phyloP scores from a whole-genome alignment of 2,888 invertebrate species.

The Pharmacophagus antenor region DNA sequence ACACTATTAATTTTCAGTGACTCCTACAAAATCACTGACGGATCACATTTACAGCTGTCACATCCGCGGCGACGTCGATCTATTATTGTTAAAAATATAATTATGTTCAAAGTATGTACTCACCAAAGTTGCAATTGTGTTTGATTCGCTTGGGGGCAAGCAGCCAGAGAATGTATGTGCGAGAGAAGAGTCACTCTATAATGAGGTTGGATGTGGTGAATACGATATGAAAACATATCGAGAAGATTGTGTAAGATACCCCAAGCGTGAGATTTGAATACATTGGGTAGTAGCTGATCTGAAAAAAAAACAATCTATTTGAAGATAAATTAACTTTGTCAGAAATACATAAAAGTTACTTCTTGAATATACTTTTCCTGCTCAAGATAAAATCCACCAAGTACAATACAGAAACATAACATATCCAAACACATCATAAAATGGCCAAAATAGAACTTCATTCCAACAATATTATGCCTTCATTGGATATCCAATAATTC shows the following conservation, averaged over 20 bases:
- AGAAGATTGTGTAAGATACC: conserved; percentile 96
- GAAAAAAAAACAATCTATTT: conserved; percentile 35
- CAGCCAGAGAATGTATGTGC: conserved; percentile 94
- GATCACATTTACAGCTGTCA: too few species aligned
- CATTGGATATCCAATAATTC: too few species aligned
- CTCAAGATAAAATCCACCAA: too few species aligned
- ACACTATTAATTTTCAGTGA: too few species aligned
- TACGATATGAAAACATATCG: conserved; percentile 97
- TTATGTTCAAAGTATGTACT: conserved; percentile 36
- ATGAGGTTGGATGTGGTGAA: conserved; percentile 98
- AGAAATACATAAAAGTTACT: too few species aligned
- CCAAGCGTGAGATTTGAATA: conserved; percentile 96
- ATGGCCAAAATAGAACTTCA: too few species aligned
- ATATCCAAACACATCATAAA: too few species aligned
- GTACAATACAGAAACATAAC: too few species aligned
- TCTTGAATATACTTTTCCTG: too few species aligned
- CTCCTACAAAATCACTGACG: too few species aligned
- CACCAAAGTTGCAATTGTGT: conserved; percentile 96
- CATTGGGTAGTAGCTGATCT: conserved; percentile 94
- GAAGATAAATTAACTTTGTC: too few species aligned
- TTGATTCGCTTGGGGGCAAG: conserved; percentile 96
- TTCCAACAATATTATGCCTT: too few species aligned
- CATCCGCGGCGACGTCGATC: not conserved
- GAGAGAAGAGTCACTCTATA: conserved; percentile 95
- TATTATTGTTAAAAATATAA: not conserved